Evolutionary conservation across 2,113 vertebrate genomes (phyloP), one percentile per base, ranked within the genome.

Genomic region (Ancistrus triradiatus): DNA sequence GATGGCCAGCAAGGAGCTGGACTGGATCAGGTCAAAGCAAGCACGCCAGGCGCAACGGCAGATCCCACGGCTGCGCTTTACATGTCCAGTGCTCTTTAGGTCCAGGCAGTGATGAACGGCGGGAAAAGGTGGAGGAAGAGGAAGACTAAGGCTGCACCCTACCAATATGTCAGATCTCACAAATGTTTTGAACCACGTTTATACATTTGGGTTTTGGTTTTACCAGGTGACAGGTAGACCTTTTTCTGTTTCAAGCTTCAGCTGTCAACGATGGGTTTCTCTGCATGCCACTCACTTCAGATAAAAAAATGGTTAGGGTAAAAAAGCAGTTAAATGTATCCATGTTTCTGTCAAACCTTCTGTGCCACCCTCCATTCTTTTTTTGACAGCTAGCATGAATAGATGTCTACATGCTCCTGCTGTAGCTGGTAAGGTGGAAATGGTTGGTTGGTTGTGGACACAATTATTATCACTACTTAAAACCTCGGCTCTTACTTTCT

Each of bases 191-290:
- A 56, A 65, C 51, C 25, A 28, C n/a, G 43, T 22, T n/a, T 27
- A 18, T 50, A 60, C 33, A 21, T 17, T 42, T 46, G 15, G 21
- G 6, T 24, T 58, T 35, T 49, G 14, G 35, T 60, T 66, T 69
- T 56, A 56, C 57, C 28, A 48, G 56, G 46, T 66, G 33, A 71
- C 49, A 17, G 48, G 55, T 60, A 56, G 49, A 59, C 33, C 46
- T 66, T 70, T 61, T 52, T 10, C 9, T 28, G 50, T 66, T 71
- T 64, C 19, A 21, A 63, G 51, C 56, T 71, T 61, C 42, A 53
- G 69, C 63, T 61, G 43, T 61, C 37, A n/a, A 66, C 25, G 48
- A 60, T 48, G 33, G 63, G 25, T 53, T 61, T 35, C 24, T 52
- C 24, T 59, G 25, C 28, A 49, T 44, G 59, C 33, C 69, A 66